Evolutionary conservation across 2,113 vertebrate genomes (phyloP).

Genomic region (Callospermophilus lateralis): DNA sequence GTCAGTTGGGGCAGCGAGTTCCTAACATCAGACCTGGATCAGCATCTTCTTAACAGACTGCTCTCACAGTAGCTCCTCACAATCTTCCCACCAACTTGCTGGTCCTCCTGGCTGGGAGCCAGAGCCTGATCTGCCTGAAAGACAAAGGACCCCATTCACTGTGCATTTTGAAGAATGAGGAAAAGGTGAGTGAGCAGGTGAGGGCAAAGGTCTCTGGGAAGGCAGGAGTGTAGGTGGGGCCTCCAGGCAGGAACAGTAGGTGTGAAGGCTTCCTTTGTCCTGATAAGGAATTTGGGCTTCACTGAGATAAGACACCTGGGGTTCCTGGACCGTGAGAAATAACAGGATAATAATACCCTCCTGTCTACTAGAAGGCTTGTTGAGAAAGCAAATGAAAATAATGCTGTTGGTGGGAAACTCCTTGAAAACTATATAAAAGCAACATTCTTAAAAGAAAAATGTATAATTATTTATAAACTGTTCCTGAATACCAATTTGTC

Average conservation of each 20-base stretch:
- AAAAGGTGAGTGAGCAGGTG: neutral
- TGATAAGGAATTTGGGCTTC: neutral
- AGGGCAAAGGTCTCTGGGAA: neutral
- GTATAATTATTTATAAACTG: neutral
- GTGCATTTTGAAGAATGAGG: neutral
- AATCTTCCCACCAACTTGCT: fast-evolving
- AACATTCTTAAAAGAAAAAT: neutral
- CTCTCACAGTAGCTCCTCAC: neutral
- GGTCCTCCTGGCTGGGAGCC: neutral
- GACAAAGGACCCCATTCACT: too few relatives aligned
- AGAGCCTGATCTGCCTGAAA: neutral
- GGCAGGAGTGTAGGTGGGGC: neutral
- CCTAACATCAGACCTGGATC: neutral
- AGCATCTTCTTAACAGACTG: neutral
- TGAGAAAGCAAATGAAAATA: neutral
- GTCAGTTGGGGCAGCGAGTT: neutral
- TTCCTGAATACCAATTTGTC: neutral
- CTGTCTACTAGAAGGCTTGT: neutral
- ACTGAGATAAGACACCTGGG: neutral
- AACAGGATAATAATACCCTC: neutral
- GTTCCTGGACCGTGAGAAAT: neutral
- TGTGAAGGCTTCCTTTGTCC: neutral
- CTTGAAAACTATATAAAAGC: neutral
- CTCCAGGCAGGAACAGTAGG: neutral
- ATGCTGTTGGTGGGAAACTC: neutral